Conservation (phyloP, 2,113 vertebrate genomes). For the Scomber scombrus region DNA sequence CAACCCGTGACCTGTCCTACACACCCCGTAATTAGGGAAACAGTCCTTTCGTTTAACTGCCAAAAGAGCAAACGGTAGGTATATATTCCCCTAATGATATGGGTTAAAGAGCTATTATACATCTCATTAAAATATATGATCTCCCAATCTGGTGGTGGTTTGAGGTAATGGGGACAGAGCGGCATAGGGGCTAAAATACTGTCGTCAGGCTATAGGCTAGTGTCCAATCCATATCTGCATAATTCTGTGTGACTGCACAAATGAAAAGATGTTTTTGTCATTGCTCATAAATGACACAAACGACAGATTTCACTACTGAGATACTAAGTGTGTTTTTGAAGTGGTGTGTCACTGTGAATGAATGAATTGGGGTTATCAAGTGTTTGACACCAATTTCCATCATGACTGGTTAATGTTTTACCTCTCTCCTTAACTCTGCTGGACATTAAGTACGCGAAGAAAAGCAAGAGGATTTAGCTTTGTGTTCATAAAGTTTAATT, state of each 20-base stretch:
- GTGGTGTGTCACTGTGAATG: neutral
- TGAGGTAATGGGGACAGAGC: constrained; percentile 80
- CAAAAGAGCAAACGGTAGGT: constrained; percentile 85
- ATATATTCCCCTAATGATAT: constrained; percentile 86
- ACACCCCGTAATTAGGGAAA: constrained; percentile 86
- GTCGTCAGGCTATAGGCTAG: constrained; percentile 61
- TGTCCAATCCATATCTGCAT: constrained; percentile 61
- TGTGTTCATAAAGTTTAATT: neutral
- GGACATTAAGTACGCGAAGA: neutral
- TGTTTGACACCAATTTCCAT: constrained; percentile 51
- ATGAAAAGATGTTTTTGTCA: constrained; percentile 42
- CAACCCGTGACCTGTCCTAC: constrained; percentile 84
- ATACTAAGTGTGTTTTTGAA: constrained; percentile 27
- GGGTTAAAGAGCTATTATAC: constrained; percentile 88
- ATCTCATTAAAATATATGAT: constrained; percentile 90
- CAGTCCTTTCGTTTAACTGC: constrained; percentile 83
- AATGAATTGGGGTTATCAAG: constrained; percentile 45
- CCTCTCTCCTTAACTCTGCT: neutral
- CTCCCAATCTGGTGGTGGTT: constrained; percentile 82
- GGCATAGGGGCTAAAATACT: constrained; percentile 66
- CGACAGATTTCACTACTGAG: constrained; percentile 9
- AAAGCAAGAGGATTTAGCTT: constrained; percentile 15
- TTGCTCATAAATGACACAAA: constrained; percentile 19
- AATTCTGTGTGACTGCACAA: constrained; percentile 42
- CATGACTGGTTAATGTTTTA: constrained; percentile 13